Percentiles rank a stretch among this genome's conserved stretches.
Conservation (phyloP, 1,140 invertebrate species). For the Drosophila nigromelanica region DNA sequence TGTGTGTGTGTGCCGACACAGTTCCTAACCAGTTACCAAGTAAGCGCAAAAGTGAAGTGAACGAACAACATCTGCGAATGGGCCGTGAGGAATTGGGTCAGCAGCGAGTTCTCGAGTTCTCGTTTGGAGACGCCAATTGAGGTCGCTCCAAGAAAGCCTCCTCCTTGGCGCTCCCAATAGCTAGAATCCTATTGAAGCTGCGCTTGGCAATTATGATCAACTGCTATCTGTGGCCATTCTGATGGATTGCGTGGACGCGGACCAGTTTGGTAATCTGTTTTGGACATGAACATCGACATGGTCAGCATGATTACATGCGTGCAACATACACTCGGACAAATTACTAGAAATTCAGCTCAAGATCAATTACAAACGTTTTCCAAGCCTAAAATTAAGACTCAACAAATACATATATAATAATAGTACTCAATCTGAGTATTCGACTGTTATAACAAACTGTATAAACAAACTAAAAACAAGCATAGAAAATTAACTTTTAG, state of each 20-base stretch:
- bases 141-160: slow-evolving; percentile 47
- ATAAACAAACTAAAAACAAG: too few species aligned
- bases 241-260: slow-evolving; percentile 55
- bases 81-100: slow-evolving; percentile 69
- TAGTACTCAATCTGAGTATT: too few species aligned
- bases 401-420: too few species aligned
- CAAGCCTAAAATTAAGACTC: too few species aligned
- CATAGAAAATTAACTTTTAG: too few species aligned
- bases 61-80: slow-evolving; percentile 44
- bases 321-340: slow-evolving; percentile 10
- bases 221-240: slow-evolving; percentile 45
- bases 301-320: slow-evolving; percentile 43
- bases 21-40: slow-evolving; percentile 60
- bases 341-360: neutral
- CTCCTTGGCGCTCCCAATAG: slow-evolving; percentile 8
- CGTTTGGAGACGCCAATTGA: slow-evolving; percentile 42
- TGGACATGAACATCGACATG: slow-evolving; percentile 34
- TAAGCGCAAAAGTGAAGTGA: slow-evolving; percentile 70
- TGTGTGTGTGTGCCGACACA: slow-evolving; percentile 30
- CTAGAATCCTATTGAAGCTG: neutral
- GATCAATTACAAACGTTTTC: too few species aligned
- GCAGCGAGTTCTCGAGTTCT: slow-evolving; percentile 42
- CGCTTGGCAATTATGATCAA: slow-evolving; percentile 68
- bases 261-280: slow-evolving; percentile 25
- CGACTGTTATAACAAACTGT: too few species aligned